These are phyloP conservation scores for Tetragonisca angustula DNA, from an alignment of 2,888 invertebrate species.

Conservation along the genomic window DNA sequence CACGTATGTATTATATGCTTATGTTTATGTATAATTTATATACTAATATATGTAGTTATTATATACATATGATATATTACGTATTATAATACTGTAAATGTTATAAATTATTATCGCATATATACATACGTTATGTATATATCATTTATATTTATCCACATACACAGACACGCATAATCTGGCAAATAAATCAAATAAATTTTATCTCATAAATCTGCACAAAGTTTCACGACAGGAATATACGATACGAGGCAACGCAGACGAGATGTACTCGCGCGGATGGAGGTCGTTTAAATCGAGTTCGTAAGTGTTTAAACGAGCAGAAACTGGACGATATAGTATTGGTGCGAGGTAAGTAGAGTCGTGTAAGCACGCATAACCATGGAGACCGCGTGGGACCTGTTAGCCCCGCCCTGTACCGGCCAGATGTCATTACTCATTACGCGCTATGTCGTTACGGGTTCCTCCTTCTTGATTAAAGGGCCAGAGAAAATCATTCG, in stretches of 20 bases:
- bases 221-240: conserved; percentile 11
- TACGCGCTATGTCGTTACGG: conserved; percentile 58
- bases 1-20: too few relatives aligned
- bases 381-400: conserved; percentile 72
- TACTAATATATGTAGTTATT: too few relatives aligned
- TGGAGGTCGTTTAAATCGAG: conserved; percentile 61
- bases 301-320: conserved; percentile 55
- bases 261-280: conserved; percentile 32
- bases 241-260: conserved; percentile 12
- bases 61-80: too few relatives aligned
- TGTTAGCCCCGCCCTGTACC: conserved; percentile 69
- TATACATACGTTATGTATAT: too few relatives aligned
- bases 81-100: too few relatives aligned
- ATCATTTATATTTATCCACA: too few relatives aligned
- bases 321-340: conserved; percentile 42
- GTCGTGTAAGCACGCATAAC: conserved; percentile 30
- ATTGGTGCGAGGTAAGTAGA: conserved; percentile 41
- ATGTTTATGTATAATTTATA: too few relatives aligned
- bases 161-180: not conserved
- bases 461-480: conserved; percentile 68
- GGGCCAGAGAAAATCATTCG: conserved; percentile 48
- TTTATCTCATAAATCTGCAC: conserved; percentile 35
- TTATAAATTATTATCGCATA: too few relatives aligned
- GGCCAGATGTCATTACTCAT: conserved; percentile 76
- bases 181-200: not conserved